Base-by-base conservation (phyloP, 2,888 invertebrate species). In the Sphaerophoria rueppellii region DNA sequence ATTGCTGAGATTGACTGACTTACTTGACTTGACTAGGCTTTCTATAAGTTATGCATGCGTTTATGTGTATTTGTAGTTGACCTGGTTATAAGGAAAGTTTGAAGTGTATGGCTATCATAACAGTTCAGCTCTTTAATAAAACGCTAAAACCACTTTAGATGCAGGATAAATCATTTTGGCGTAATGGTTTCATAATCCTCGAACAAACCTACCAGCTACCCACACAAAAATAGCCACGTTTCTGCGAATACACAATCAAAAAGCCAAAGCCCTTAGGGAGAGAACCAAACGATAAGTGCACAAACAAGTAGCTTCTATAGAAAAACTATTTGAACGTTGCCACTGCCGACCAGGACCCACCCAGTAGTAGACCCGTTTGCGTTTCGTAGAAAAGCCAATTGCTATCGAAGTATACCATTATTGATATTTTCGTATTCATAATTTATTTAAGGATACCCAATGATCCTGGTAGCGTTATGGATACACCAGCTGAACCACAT, bases 381-480 rank as follows among this genome's bases (percentile, higher is more conserved):
- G 32, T 16, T 6, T 67, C 60, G 24, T 24, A 58, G 58, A 32
- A 73, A 73, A 77, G 73, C 85, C 85, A 76, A 77, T 77, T 77
- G 81, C 72, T 77, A 77, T 81, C 77, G 76, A 85, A 85, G 81
- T 73, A 81, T 55, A 34, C 85, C 81, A 70, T 81, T 85, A 85
- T 85, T 81, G 85, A 85, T 85, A 85, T 81, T 85, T 85, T 85
- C 85, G 76, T 73, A 85, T 85, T 85, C 85, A 85, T 85, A 85
- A 85, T 85, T 85, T 85, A 85, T 85, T 85, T 81, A 85, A 77
- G 77, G 81, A 65, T 46, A 43, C 24, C 61, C 72, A 72, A 54
- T 65, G 46, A 7, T 69, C 46, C 72, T 73, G 73, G 69, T 61
- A 70, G 24, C 52, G 37, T 5, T 37, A 71, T 63, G 69, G 73